These are phyloP conservation scores for Dendropsophus ebraccatus DNA, from an alignment of 2,113 vertebrate genomes.

Conservation along the genomic window DNA sequence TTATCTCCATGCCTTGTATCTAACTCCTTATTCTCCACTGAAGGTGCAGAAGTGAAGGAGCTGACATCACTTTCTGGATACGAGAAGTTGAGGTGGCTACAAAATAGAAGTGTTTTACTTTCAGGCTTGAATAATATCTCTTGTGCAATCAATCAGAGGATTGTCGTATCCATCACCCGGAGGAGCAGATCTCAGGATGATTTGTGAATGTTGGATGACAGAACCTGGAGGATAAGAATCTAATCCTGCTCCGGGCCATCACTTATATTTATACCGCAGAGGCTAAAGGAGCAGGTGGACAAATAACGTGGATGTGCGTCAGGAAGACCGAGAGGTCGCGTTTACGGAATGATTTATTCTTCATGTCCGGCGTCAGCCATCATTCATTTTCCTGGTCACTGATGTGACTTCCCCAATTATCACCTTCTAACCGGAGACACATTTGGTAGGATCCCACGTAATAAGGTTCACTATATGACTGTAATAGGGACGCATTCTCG, in stretches of 20 bases:
- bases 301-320: slow-evolving; percentile 42
- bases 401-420: slow-evolving; percentile 34
- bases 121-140: slow-evolving; percentile 26
- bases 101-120: slow-evolving; percentile 17
- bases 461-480: background rate
- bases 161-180: slow-evolving; percentile 49
- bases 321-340: slow-evolving; percentile 39
- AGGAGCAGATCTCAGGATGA: slow-evolving; percentile 43
- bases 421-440: slow-evolving; percentile 9
- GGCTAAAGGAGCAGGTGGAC: slow-evolving; percentile 51
- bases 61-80: background rate
- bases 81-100: background rate
- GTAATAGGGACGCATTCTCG: background rate
- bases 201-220: slow-evolving; percentile 49
- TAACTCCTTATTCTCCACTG: background rate
- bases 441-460: background rate
- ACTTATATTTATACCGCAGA: slow-evolving; percentile 49
- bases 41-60: background rate
- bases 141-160: slow-evolving; percentile 33
- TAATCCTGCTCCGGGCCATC: slow-evolving; percentile 42
- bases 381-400: slow-evolving; percentile 43
- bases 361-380: slow-evolving; percentile 1
- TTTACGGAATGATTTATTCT: slow-evolving; percentile 41
- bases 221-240: slow-evolving; percentile 48
- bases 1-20: background rate